Evolutionary conservation across 2,797 vertebrate species (phyloP), one percentile per base, ranked within the genome.

Genomic region (Acomys russatus): DNA sequence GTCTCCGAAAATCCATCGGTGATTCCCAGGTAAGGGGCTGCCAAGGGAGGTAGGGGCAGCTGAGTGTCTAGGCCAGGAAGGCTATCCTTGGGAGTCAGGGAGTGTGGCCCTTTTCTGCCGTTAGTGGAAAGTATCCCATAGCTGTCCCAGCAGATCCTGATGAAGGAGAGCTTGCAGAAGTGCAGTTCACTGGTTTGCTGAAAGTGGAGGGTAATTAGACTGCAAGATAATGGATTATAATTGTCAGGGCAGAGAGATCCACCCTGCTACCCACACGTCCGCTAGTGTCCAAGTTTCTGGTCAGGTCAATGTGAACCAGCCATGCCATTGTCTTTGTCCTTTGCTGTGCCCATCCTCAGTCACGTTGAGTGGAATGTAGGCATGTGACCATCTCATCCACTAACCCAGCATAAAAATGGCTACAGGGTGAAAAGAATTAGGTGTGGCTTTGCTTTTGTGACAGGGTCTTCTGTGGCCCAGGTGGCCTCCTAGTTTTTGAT

Each of bases 1-100:
- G 98, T 98, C 98, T 99, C 96, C 98, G 98, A 97, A 99, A 99
- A 98, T 92, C 98, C 98, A 99, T 98, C 92, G 98, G 98, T 89
- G 99, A 99, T 91, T 98, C 98, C 96, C 99, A 99, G 99, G 99
- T 99, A 99, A 98, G 98, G 92, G 85, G 8, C 93, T 73, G 1
- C 64, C 28, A 56, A 20, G 92, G 95, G 93, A 74, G 54, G 93
- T 2, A 90, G 83, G 86, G 71, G 80, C 63, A 25, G 44, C n/a
- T 17, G 2, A 25, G 3, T 17, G 1, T 2, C 44, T 25, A 88
- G 90, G 6, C 38, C 59, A 79, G 59, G 85, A 93, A 74, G 71
- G 35, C 11, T 9, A 66, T 4, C 0, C 49, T 44, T 14, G 68
- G 93, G 17, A 9, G 70, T 71, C 74, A n/a, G 80, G 30, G 33